These are phyloP conservation scores for Monarcha castaneiventris DNA, from an alignment of 2,113 vertebrate genomes.

Conservation along the genomic window DNA sequence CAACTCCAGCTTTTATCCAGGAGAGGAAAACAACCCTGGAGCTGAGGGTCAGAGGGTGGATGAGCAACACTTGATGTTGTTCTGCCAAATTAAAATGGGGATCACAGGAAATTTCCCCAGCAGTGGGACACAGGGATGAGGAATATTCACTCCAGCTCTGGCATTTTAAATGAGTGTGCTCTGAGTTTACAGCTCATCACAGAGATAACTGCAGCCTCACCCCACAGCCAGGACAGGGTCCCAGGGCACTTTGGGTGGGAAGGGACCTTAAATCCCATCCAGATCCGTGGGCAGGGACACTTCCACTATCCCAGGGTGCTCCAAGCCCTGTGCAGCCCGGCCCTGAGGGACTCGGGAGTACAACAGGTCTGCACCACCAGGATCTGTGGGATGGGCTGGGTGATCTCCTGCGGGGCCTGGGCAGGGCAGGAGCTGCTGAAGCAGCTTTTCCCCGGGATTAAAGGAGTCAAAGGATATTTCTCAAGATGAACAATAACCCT, in stretches of 20 bases:
- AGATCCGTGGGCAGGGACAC: background rate
- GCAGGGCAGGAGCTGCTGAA: background rate
- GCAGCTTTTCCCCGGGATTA: background rate
- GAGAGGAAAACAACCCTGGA: background rate
- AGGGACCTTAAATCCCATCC: background rate
- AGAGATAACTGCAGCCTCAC: background rate
- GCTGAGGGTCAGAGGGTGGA: fast-evolving
- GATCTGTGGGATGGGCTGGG: fast-evolving
- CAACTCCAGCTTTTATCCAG: background rate
- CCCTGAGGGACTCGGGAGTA: background rate
- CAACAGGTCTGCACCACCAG: too few species aligned
- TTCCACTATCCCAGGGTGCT: background rate
- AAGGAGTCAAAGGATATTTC: background rate
- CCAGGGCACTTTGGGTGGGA: too few species aligned
- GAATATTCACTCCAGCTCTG: background rate
- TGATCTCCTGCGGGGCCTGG: background rate
- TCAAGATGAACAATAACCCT: fast-evolving
- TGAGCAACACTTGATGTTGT: fast-evolving
- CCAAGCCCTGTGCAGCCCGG: background rate
- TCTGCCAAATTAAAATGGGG: background rate
- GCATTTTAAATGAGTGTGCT: background rate
- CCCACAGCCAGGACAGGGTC: background rate
- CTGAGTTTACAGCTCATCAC: background rate
- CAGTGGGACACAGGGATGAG: background rate
- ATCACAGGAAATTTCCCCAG: background rate